phyloP scores from a whole-genome alignment of 2,888 invertebrate species.

The Melanotus villosus region DNA sequence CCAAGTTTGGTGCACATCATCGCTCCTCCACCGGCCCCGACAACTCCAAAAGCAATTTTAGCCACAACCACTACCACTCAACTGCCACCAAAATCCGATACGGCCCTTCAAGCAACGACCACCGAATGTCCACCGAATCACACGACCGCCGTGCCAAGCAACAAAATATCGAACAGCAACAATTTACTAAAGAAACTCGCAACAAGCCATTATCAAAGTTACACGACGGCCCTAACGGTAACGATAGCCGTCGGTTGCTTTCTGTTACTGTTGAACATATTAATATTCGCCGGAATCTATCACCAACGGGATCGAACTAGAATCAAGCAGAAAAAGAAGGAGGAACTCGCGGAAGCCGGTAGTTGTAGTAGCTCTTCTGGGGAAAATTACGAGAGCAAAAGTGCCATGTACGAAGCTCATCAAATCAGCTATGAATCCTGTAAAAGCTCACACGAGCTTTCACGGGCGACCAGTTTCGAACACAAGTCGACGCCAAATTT shows the following conservation, averaged over 20 bases:
- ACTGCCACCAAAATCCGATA: conserved; percentile 70
- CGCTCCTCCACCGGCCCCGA: conserved; percentile 69
- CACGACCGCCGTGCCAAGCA: conserved; percentile 66
- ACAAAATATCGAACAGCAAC: conserved; percentile 73
- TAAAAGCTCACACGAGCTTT: conserved; percentile 69
- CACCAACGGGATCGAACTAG: conserved; percentile 82
- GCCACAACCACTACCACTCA: conserved; percentile 64
- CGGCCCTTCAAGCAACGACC: conserved; percentile 71
- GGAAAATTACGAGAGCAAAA: conserved; percentile 74
- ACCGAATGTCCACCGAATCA: conserved; percentile 83
- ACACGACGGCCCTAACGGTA: conserved; percentile 89
- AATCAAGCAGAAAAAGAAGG: conserved; percentile 76
- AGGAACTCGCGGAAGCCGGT: conserved; percentile 81
- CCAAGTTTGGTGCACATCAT: conserved; percentile 75
- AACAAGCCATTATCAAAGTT: conserved; percentile 89
- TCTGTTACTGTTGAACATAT: conserved; percentile 83
- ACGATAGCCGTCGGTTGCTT: conserved; percentile 91
- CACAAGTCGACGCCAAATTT: conserved; percentile 72
- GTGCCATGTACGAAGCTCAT: conserved; percentile 51
- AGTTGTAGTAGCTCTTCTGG: conserved; percentile 76
- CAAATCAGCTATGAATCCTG: conserved; percentile 57
- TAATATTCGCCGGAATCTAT: conserved; percentile 92
- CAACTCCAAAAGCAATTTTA: conserved; percentile 65
- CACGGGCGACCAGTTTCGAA: conserved; percentile 71
- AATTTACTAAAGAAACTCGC: conserved; percentile 82